Conservation (phyloP, 2,113 vertebrate genomes). For the Phycodurus eques region DNA sequence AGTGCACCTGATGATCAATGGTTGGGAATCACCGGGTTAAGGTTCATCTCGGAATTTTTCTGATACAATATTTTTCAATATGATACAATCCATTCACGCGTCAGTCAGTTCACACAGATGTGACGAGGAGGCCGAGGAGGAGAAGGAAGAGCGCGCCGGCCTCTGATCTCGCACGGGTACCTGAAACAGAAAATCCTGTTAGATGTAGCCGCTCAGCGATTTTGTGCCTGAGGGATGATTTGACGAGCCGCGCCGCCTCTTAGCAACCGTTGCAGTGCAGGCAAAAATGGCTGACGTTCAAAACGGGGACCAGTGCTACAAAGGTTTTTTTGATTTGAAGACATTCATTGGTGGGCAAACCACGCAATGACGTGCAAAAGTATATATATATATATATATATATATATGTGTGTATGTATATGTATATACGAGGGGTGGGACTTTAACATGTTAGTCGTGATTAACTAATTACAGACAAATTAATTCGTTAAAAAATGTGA, state of each 20-base stretch:
- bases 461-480: no score
- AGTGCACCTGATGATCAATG: not conserved
- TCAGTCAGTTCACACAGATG: conserved; percentile 6
- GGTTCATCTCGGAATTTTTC: not conserved
- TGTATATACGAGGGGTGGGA: no score
- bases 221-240: not conserved
- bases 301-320: no score
- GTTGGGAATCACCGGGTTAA: not conserved
- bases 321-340: no score
- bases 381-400: no score
- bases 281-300: no score
- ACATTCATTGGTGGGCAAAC: no score
- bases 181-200: not conserved
- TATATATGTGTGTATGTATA: no score
- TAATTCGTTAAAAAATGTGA: no score
- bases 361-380: no score
- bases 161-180: conserved; percentile 18
- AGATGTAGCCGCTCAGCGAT: not conserved
- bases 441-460: no score
- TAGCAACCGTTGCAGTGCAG: no score
- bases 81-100: not conserved
- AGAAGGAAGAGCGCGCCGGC: conserved; percentile 26
- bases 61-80: not conserved
- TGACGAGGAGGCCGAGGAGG: conserved; percentile 33
- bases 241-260: not conserved